A percentile compares a stretch with the other conserved stretches of the same genome.
Conservation (phyloP, 2,797 vertebrate species). For the Borostomias antarcticus region DNA sequence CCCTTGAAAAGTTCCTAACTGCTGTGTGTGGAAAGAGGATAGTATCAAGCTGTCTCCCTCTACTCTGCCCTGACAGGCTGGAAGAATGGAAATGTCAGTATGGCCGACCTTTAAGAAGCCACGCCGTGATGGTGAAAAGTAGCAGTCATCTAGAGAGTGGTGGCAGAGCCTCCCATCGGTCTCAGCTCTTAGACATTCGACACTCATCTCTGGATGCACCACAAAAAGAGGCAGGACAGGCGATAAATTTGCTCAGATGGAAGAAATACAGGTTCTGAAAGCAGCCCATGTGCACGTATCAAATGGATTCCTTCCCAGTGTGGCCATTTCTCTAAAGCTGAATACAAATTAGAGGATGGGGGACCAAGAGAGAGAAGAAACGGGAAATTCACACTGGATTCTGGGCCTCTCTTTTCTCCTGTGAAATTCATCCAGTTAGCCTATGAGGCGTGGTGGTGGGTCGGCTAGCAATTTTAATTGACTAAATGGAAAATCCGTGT, state of each 20-base stretch:
- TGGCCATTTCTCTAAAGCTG: slow-evolving; percentile 66
- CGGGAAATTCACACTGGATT: slow-evolving; percentile 55
- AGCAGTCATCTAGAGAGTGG: slow-evolving; percentile 47
- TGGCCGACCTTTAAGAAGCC: slow-evolving; percentile 40
- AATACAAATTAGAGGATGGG: slow-evolving; percentile 64
- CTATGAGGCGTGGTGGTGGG: slow-evolving; percentile 19
- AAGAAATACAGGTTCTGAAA: slow-evolving; percentile 73
- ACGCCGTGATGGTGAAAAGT: slow-evolving; percentile 42
- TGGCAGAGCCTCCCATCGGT: slow-evolving; percentile 51
- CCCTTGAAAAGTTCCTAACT: too few species aligned
- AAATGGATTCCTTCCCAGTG: slow-evolving; percentile 71
- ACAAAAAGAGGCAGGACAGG: slow-evolving; percentile 66
- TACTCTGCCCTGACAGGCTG: not conserved
- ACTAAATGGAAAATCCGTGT: slow-evolving; percentile 50
- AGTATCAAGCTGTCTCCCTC: not conserved
- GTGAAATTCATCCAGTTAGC: slow-evolving; percentile 51
- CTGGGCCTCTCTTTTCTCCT: slow-evolving; percentile 35
- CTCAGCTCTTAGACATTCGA: slow-evolving; percentile 63
- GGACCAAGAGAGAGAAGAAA: slow-evolving; percentile 47
- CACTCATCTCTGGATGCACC: slow-evolving; percentile 56
- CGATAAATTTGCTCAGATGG: slow-evolving; percentile 64
- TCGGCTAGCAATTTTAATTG: slow-evolving; percentile 43
- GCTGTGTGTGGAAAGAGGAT: too few species aligned
- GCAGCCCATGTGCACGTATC: slow-evolving; percentile 65
- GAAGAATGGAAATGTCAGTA: slow-evolving; percentile 30